phyloP scores from a whole-genome alignment of 2,797 vertebrate species.

The Paedocypris micromegethes region DNA sequence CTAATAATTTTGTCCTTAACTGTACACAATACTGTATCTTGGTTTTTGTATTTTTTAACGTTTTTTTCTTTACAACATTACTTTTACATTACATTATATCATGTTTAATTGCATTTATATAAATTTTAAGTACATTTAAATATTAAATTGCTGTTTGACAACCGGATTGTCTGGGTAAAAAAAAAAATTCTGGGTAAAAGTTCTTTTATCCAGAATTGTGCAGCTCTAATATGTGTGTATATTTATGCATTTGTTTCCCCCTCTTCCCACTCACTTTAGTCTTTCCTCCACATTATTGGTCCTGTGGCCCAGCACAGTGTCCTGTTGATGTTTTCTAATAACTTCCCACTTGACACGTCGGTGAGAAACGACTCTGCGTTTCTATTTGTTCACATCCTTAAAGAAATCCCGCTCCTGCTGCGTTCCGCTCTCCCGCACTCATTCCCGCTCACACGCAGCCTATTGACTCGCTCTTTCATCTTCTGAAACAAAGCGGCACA shows the following conservation, averaged over 20 bases:
- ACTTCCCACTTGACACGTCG: conserved; percentile 14
- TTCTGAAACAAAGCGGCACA: conserved; percentile 17
- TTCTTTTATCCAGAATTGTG: no score
- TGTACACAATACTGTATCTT: no score
- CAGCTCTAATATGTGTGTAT: no score
- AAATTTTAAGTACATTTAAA: no score
- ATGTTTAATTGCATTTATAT: no score
- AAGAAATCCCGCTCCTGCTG: conserved; percentile 8
- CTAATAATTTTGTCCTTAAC: no score
- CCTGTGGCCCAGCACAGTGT: conserved; percentile 2
- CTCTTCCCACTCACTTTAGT: neutral
- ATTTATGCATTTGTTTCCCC: neutral
- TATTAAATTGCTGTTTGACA: no score
- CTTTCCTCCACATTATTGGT: conserved; percentile 2
- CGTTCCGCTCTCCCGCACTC: conserved; percentile 1
- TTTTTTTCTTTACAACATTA: no score
- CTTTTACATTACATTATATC: no score
- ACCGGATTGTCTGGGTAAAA: no score
- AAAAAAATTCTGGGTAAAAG: no score
- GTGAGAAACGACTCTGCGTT: conserved; percentile 6
- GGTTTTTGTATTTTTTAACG: no score
- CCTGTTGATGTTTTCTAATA: conserved; percentile 8
- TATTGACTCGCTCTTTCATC: conserved; percentile 30
- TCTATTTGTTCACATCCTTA: conserved; percentile 26
- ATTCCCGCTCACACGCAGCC: conserved; percentile 1